Percentiles rank a stretch among this genome's conserved stretches.
Evolutionary conservation across 2,888 invertebrate species (phyloP).

Genomic region (Drosophila fulvimacula): DNA sequence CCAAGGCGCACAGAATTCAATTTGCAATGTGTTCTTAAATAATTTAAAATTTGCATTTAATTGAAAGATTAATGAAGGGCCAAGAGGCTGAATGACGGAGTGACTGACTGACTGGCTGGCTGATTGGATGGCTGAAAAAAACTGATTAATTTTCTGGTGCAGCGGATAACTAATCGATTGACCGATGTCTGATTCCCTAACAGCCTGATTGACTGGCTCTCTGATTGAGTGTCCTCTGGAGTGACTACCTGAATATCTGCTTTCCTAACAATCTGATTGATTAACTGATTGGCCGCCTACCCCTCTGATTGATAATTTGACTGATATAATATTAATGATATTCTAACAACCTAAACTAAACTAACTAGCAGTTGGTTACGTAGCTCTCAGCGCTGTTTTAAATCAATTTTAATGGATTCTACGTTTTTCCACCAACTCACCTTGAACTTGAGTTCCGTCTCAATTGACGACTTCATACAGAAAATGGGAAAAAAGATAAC

Average conservation of each 20-base stretch:
- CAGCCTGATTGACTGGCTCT: background rate
- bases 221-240: background rate
- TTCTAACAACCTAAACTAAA: background rate
- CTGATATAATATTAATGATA: background rate
- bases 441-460: slow-evolving; percentile 73
- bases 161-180: background rate
- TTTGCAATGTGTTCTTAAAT: slow-evolving; percentile 57
- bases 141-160: background rate
- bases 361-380: slow-evolving; percentile 13
- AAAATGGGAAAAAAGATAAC: slow-evolving; percentile 20
- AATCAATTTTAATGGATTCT: slow-evolving; percentile 47
- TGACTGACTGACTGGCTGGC: slow-evolving; percentile 17
- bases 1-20: slow-evolving; percentile 66
- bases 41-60: slow-evolving; percentile 63
- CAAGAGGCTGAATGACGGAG: slow-evolving; percentile 9
- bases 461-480: slow-evolving; percentile 17
- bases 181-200: no score
- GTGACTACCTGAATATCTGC: background rate
- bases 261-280: background rate
- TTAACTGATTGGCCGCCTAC: background rate
- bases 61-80: slow-evolving; percentile 65
- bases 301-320: background rate
- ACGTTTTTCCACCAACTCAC: slow-evolving; percentile 43
- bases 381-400: slow-evolving; percentile 30
- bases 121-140: background rate